Evolutionary conservation across 2,888 invertebrate species (phyloP).

Genomic region (Rutpela maculata): DNA sequence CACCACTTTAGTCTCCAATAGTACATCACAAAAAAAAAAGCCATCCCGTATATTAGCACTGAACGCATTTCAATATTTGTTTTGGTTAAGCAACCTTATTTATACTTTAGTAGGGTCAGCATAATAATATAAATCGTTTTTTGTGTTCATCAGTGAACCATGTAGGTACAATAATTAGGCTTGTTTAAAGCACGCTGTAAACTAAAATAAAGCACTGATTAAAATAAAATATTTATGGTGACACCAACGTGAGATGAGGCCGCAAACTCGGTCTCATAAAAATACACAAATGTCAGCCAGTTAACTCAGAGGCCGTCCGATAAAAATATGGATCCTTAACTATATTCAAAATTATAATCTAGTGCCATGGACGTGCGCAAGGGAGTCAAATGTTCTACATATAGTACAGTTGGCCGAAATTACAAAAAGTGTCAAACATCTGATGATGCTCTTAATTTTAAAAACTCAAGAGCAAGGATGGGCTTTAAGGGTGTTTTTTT

Average conservation of each 20-base stretch:
- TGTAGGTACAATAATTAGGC: conserved; percentile 20
- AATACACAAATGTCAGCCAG: not conserved
- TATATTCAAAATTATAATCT: conserved; percentile 1
- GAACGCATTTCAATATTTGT: not conserved
- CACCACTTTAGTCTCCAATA: no score
- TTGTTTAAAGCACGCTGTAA: conserved; percentile 12
- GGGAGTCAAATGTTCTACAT: not conserved
- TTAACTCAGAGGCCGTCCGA: conserved; percentile 4
- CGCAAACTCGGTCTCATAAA: conserved; percentile 30
- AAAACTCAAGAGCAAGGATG: no score
- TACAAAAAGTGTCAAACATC: no score
- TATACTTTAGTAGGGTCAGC: not conserved
- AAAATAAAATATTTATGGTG: conserved; percentile 36
- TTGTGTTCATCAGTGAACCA: conserved; percentile 2
- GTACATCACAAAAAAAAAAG: no score
- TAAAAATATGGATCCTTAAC: conserved; percentile 6
- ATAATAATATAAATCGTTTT: not conserved
- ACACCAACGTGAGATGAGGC: conserved; percentile 33
- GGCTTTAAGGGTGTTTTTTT: no score
- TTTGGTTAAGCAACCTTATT: not conserved
- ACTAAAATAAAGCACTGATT: conserved; percentile 23
- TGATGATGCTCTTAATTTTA: no score
- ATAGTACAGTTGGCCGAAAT: no score
- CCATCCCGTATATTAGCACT: not conserved
- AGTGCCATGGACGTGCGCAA: not conserved